A percentile compares a stretch with the other conserved stretches of the same genome.
Conservation (phyloP, 1,140 invertebrate species). For the Nomia melanderi region DNA sequence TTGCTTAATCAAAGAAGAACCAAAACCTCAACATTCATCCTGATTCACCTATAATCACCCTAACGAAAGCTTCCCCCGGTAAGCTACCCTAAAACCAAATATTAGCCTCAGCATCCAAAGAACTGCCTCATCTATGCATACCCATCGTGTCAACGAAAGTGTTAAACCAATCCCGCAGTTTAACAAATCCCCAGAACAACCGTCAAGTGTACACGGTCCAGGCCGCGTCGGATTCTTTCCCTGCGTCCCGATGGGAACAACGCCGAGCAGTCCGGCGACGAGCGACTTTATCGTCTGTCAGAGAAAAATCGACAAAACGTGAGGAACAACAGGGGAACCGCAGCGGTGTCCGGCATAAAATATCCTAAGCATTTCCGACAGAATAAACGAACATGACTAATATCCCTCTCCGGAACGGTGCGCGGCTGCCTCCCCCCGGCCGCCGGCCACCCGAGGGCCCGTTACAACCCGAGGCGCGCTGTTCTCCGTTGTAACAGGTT, state of each 20-base stretch:
- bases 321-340: conserved; percentile 21
- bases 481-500: conserved; percentile 54
- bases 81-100: no score
- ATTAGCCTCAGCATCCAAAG: no score
- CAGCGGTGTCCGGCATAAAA: neutral
- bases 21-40: no score
- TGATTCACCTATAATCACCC: no score
- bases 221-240: neutral
- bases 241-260: neutral
- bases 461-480: conserved; percentile 9
- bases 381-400: conserved; percentile 57
- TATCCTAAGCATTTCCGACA: conserved; percentile 45
- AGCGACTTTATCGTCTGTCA: neutral
- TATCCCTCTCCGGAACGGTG: conserved; percentile 11
- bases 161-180: no score
- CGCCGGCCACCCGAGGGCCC: no score
- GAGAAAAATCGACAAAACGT: neutral
- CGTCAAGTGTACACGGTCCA: no score
- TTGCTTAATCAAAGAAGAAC: no score
- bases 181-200: no score
- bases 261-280: neutral
- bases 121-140: no score
- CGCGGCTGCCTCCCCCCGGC: neutral
- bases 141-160: no score
- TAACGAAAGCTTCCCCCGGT: no score